phyloP scores from a whole-genome alignment of 2,888 invertebrate species.

The Spialia ferax region DNA sequence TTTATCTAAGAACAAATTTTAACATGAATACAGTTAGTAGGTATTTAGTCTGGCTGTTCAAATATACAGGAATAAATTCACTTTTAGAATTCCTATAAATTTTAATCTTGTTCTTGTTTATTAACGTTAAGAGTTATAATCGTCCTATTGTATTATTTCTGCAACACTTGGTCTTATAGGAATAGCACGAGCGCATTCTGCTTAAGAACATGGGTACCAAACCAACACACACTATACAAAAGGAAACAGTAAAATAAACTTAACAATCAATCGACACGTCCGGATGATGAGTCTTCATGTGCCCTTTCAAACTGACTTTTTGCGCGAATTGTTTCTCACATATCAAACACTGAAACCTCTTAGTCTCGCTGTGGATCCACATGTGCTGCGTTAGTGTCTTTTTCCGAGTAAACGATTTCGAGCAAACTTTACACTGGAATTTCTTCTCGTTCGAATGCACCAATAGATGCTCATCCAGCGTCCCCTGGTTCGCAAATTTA shows the following conservation, averaged over 20 bases:
- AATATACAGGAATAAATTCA: too few species aligned
- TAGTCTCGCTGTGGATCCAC: constrained; percentile 74
- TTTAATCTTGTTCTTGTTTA: too few species aligned
- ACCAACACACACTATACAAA: too few species aligned
- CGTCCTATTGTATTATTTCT: too few species aligned
- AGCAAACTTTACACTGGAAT: constrained; percentile 75
- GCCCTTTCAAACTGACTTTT: constrained; percentile 70
- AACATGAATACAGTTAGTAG: not conserved
- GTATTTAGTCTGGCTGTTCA: not conserved
- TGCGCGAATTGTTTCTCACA: constrained; percentile 74
- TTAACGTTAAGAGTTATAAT: too few species aligned
- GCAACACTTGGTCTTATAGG: too few species aligned
- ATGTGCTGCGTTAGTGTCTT: constrained; percentile 74
- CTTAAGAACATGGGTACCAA: too few species aligned
- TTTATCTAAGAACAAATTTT: not conserved
- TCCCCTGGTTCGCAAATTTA: constrained; percentile 61
- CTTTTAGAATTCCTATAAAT: too few species aligned
- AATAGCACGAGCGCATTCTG: too few species aligned
- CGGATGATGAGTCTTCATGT: constrained; percentile 66
- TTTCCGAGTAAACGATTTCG: constrained; percentile 79
- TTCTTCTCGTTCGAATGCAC: constrained; percentile 81
- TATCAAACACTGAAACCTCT: constrained; percentile 65
- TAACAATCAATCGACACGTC: constrained; percentile 48
- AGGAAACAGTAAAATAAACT: not conserved
- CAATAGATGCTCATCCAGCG: constrained; percentile 71